Evolutionary conservation across 2,797 vertebrate genomes (phyloP).

Genomic region (Rhincodon typus): DNA sequence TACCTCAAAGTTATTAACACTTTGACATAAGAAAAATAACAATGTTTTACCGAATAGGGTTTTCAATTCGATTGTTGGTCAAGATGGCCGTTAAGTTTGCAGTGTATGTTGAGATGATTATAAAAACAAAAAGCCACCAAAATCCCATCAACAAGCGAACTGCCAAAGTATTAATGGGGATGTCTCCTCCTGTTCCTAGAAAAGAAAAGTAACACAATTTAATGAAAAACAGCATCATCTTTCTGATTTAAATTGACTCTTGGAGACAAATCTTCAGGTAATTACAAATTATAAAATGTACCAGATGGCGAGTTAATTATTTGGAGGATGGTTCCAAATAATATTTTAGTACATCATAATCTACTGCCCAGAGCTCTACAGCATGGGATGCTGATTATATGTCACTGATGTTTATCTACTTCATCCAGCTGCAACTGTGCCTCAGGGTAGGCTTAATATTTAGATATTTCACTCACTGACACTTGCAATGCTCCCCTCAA

Average conservation of each 20-base stretch:
- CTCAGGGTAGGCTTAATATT: neutral
- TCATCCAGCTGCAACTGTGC: too few species aligned
- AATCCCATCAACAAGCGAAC: slow-evolving; percentile 37
- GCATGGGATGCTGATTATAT: neutral
- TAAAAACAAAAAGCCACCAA: slow-evolving; percentile 36
- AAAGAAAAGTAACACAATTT: neutral
- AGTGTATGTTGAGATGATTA: slow-evolving; percentile 29
- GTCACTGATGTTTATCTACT: neutral
- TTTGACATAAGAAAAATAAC: neutral
- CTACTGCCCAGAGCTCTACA: neutral
- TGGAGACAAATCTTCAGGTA: neutral
- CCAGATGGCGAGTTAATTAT: neutral
- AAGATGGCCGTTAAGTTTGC: slow-evolving; percentile 35
- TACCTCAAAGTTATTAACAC: neutral
- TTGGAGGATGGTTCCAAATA: neutral
- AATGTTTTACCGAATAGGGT: slow-evolving; percentile 19
- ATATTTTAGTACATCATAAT: neutral
- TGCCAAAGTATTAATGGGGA: slow-evolving; percentile 29
- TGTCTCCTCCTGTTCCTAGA: slow-evolving; percentile 33
- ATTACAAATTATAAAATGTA: neutral
- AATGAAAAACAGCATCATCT: neutral
- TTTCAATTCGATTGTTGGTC: slow-evolving; percentile 33
- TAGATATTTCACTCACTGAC: neutral
- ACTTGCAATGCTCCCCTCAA: neutral
- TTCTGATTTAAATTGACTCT: neutral